Base-by-base conservation (phyloP, 2,113 vertebrate species). In the Siphamia tubifer region DNA sequence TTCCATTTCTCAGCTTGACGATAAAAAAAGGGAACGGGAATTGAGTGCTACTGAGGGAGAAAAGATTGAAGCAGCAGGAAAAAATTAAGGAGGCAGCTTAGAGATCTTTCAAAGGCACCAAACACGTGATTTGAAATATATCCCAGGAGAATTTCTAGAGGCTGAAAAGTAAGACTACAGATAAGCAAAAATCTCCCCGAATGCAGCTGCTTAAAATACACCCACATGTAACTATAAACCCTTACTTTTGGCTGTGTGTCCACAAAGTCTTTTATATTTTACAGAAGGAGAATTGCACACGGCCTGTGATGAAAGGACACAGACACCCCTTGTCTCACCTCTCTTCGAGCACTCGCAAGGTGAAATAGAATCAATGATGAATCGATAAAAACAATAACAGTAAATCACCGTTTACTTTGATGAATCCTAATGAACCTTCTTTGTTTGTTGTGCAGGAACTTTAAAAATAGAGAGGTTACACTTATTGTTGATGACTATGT, bases 371-470 rank as follows among this genome's bases (percentile, higher is more conserved):
- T 72, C 56, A 7, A 74, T 82, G 45, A 8, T 5, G 4, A 48
- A 61, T 84, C 77, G 65, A 87, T 82, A 71, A 73, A 61, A 57
- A 43, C 64, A 71, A 78, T 49, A 66, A 47, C 39, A 67, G 13
- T 68, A 54, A 73, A 57, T 80, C 40, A 21, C 51, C 48, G n/a
- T 61, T 72, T 54, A 31, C 53, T 78, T 35, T 57, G 47, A 72
- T 19, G 10, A 52, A 66, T 49, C 9, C 48, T 51, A 67, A 66
- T 47, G 44, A 64, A 27, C 13, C 16, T 15, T 43, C 35, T 0
- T 11, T 4, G 16, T 30, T 55, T 12, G 61, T 19, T 5, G 3
- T 2, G 9, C 34, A 39, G 56, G 49, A 55, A 36, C 32, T 61
- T 36, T 61, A 56, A 69, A 70, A 70, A 60, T 48, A 60, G 55